Evolutionary conservation across 2,888 invertebrate species (phyloP).

Genomic region (Fragum fragum): DNA sequence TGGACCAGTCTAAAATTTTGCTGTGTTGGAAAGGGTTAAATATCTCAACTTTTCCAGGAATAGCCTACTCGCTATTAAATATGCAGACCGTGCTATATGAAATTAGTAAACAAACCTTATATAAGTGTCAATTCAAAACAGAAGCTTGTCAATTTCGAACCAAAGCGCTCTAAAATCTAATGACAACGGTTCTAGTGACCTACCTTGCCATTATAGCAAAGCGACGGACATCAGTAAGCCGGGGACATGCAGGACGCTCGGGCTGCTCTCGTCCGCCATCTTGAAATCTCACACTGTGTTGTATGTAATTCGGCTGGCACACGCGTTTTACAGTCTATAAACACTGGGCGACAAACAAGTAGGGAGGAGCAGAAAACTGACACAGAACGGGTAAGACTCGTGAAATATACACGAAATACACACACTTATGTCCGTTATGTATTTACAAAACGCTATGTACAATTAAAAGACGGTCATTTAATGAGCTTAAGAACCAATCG

Average conservation of each 20-base stretch:
- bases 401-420: not conserved
- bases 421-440: constrained; percentile 13
- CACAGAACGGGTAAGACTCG: not conserved
- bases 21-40: too few species aligned
- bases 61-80: too few species aligned
- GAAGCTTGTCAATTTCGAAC: too few species aligned
- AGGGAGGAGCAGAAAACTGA: not conserved
- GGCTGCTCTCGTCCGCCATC: constrained; percentile 5
- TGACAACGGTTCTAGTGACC: not conserved
- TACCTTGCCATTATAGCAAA: constrained; percentile 21
- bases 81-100: too few species aligned
- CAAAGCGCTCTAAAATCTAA: not conserved
- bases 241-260: not conserved
- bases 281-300: constrained; percentile 2
- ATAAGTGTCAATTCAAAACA: too few species aligned
- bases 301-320: constrained; percentile 15
- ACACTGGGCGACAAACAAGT: constrained; percentile 11
- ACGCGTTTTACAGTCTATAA: not conserved
- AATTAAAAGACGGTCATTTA: constrained; percentile 4
- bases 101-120: too few species aligned
- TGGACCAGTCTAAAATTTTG: too few species aligned
- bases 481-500: constrained; percentile 7
- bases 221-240: not conserved
- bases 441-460: constrained; percentile 21
- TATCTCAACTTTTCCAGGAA: too few species aligned